A percentile compares a stretch with the other conserved stretches of the same genome.
Conservation (phyloP, 1,140 invertebrate genomes). For the Pseudoatta argentina region DNA sequence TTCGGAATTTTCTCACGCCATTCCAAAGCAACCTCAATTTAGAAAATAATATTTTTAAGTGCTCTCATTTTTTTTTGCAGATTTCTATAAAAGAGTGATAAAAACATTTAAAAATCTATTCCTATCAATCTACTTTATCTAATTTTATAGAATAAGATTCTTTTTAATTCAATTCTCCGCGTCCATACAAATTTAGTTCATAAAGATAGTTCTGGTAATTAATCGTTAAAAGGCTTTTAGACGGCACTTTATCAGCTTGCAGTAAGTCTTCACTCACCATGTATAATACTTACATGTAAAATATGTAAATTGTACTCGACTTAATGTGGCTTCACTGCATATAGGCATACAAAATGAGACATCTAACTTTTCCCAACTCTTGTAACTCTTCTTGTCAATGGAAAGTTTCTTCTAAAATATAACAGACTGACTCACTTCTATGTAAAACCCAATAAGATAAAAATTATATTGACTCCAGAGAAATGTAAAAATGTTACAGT, state of each 20-base stretch:
- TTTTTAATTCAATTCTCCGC: background rate
- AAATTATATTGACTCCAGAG: slow-evolving; percentile 46
- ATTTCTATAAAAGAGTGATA: background rate
- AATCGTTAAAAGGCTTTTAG: slow-evolving; percentile 26
- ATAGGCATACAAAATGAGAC: slow-evolving; percentile 49
- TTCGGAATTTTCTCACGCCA: background rate
- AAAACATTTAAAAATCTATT: background rate
- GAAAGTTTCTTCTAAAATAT: slow-evolving; percentile 66
- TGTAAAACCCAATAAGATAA: slow-evolving; percentile 54
- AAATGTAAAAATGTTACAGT: background rate
- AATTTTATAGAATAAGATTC: background rate
- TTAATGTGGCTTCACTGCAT: slow-evolving; percentile 51
- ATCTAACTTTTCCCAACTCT: slow-evolving; percentile 34
- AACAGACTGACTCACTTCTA: slow-evolving; percentile 64
- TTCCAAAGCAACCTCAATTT: background rate
- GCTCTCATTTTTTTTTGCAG: background rate
- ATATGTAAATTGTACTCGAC: slow-evolving; percentile 55
- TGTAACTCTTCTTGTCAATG: slow-evolving; percentile 42
- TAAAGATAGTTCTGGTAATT: background rate
- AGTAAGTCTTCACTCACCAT: slow-evolving; percentile 45
- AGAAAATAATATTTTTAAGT: background rate
- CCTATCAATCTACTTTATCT: background rate
- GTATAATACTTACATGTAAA: slow-evolving; percentile 59
- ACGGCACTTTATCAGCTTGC: slow-evolving; percentile 37
- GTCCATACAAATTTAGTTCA: background rate